Conservation (phyloP, 2,888 invertebrate genomes). For the Cerastis rubricosa region DNA sequence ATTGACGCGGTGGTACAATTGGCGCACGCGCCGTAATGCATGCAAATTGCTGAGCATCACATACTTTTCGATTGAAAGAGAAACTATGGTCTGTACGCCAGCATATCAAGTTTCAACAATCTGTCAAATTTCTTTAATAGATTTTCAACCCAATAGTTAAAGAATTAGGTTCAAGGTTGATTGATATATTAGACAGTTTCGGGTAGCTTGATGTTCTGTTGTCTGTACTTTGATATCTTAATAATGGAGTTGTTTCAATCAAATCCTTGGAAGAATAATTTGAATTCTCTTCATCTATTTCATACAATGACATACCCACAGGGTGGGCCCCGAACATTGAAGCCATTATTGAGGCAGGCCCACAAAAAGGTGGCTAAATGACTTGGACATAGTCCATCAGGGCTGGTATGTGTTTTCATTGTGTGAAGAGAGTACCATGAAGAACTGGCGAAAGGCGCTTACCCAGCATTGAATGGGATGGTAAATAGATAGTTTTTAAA, state of each 20-base stretch:
- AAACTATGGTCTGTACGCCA: slow-evolving; percentile 16
- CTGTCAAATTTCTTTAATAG: too few species aligned
- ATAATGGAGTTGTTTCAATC: not conserved
- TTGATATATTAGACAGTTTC: too few species aligned
- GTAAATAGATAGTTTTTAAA: too few species aligned
- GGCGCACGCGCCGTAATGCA: slow-evolving; percentile 55
- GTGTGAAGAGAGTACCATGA: not conserved
- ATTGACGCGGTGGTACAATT: slow-evolving; percentile 43
- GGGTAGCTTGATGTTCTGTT: too few species aligned
- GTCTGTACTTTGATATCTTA: not conserved
- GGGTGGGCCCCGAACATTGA: not conserved
- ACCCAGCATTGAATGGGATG: not conserved
- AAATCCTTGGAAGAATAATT: slow-evolving; percentile 1
- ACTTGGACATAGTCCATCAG: not conserved
- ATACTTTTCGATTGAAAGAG: slow-evolving; percentile 28
- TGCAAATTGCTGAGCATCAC: slow-evolving; percentile 39
- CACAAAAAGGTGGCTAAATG: not conserved
- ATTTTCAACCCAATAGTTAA: too few species aligned
- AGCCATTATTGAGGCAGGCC: not conserved
- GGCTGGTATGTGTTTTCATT: not conserved
- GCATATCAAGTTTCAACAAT: too few species aligned
- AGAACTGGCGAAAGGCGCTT: not conserved
- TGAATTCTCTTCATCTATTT: not conserved
- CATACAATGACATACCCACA: not conserved
- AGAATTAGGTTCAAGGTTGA: too few species aligned